Evolutionary conservation across 1,140 invertebrate species (phyloP).

Genomic region (Drosophila parvula): DNA sequence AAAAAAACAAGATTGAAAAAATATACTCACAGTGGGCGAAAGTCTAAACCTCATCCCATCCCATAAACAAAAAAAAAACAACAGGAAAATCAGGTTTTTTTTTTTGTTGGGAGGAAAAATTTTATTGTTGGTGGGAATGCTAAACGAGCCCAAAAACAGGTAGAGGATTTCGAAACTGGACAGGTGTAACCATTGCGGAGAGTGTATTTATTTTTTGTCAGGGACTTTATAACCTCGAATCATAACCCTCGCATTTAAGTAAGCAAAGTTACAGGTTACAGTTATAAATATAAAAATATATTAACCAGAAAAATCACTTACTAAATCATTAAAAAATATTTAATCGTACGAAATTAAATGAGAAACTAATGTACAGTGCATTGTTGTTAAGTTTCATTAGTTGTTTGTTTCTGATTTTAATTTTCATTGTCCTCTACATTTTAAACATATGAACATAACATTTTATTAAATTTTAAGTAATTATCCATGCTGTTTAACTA

Average conservation of each 20-base stretch:
- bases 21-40: slow-evolving; percentile 32
- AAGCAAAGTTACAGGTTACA: slow-evolving; percentile 23
- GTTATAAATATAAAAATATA: neutral
- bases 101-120: slow-evolving; percentile 32
- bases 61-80: slow-evolving; percentile 31
- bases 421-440: neutral
- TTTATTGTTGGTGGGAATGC: slow-evolving; percentile 53
- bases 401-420: neutral
- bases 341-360: too few relatives aligned
- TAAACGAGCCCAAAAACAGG: slow-evolving; percentile 49
- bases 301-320: neutral
- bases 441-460: neutral
- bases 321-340: neutral
- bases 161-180: slow-evolving; percentile 13
- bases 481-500: neutral
- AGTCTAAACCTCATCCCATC: neutral
- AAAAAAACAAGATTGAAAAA: slow-evolving; percentile 45
- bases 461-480: neutral
- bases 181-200: slow-evolving; percentile 47
- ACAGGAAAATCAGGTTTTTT: slow-evolving; percentile 47
- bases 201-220: slow-evolving; percentile 23
- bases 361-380: neutral
- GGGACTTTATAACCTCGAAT: slow-evolving; percentile 34
- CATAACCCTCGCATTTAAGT: slow-evolving; percentile 47
- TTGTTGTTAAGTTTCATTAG: neutral